phyloP scores from a whole-genome alignment of 2,797 vertebrate species.

The Nannoperca australis region DNA sequence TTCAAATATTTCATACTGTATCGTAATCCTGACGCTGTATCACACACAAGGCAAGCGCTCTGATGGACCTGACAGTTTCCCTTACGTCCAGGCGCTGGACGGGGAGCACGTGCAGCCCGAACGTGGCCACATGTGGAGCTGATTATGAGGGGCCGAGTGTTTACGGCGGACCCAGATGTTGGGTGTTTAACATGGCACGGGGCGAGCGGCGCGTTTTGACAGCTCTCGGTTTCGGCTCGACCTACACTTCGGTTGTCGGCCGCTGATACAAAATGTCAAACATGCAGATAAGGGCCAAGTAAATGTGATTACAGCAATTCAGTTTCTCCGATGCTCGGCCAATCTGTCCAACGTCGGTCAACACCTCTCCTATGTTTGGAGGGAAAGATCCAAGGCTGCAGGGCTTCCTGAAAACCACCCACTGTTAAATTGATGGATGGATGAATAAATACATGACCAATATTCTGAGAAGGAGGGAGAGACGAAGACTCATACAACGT shows the following conservation, averaged over 20 bases:
- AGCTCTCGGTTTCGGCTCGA: conserved; percentile 66
- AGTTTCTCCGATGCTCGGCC: conserved; percentile 30
- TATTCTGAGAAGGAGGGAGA: conserved; percentile 15
- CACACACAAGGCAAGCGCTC: conserved; percentile 58
- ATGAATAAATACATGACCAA: conserved; percentile 58
- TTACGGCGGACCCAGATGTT: conserved; percentile 80
- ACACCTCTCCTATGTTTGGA: conserved; percentile 67
- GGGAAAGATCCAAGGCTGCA: conserved; percentile 58
- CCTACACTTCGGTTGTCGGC: conserved; percentile 53
- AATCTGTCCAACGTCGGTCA: conserved; percentile 66
- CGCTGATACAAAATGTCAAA: conserved; percentile 76
- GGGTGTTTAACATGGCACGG: conserved; percentile 79
- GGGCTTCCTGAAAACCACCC: conserved; percentile 76
- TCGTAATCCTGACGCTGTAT: conserved; percentile 77
- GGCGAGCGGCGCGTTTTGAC: conserved; percentile 66
- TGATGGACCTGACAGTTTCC: conserved; percentile 71
- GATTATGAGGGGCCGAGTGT: conserved; percentile 73
- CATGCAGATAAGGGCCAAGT: conserved; percentile 74
- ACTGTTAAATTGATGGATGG: conserved; percentile 43
- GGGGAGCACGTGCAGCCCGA: conserved; percentile 52
- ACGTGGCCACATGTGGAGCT: conserved; percentile 75
- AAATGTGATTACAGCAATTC: conserved; percentile 68
- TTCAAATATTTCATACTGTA: conserved; percentile 80
- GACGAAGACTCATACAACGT: not conserved
- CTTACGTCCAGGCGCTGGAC: conserved; percentile 52